Base-by-base conservation (phyloP, 2,888 invertebrate species). In the Scaptomyza cyrtandrae region DNA sequence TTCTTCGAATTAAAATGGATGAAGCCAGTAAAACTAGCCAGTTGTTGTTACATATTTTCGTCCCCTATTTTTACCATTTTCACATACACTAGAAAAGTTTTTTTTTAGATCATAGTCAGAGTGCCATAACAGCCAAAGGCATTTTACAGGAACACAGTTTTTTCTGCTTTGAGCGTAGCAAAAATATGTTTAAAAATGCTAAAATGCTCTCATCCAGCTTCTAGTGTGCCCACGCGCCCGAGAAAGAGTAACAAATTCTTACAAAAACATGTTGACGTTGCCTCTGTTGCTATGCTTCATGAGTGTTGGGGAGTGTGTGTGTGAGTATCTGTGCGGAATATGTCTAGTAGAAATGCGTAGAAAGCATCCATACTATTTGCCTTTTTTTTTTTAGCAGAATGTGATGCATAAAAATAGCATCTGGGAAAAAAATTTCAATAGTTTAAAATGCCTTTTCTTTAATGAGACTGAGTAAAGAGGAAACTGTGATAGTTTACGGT, bases 201-300 rank as follows among this genome's bases (percentile, higher is more conserved):
- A 29, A 33, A 48, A 13, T 48, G n/a, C 33, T 43, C 37, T 2
- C 52, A 33, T 10, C 33, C 9, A 33, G 33, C 33, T 33, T 33
- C 33, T 3, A 10, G 41, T 27, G 6, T 33, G 33, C 49, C 53
- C 53, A 71, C 57, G 50, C 52, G 33, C 14, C 13, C 35, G 14
- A 10, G 29, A 13, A 10, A 27, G 3, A 53, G 33, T 2, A 35
- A 48, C 43, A 62, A 52, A 62, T 35, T 24, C 37, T 39, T 31
- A 29, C 45, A 7, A 39, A 39, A 45, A 43, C 46, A 53, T 66
- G 49, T 73, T 53, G 46, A 60, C 78, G 67, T 60, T 67, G 62
- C 11, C 33, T 24, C 19, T 43, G 37, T 45, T 63, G 56, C n/a
- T 11, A 6, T 52, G 16, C 13, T 29, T 14, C 13, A 31, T 41